Evolutionary conservation across 2,797 vertebrate species (phyloP).

Genomic region (Arnoldichthys spilopterus): DNA sequence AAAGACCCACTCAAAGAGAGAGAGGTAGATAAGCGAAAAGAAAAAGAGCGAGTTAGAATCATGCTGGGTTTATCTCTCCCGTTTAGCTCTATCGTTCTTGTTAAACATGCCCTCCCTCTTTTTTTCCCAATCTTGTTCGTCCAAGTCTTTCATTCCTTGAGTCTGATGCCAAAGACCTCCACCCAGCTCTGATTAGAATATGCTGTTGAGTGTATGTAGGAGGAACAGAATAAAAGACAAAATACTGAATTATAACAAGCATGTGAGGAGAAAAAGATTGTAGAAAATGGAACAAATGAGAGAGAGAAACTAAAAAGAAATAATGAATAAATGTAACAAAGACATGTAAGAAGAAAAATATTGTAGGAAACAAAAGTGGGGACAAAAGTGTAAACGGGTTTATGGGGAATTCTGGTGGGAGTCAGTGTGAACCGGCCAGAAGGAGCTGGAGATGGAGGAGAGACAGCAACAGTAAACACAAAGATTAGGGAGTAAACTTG

Average conservation of each 20-base stretch:
- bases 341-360: slow-evolving; percentile 18
- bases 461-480: slow-evolving; percentile 26
- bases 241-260: too few relatives aligned
- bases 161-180: slow-evolving; percentile 71
- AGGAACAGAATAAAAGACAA: slow-evolving; percentile 50
- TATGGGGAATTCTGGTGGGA: slow-evolving; percentile 5
- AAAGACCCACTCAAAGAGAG: not conserved
- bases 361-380: slow-evolving; percentile 53
- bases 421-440: slow-evolving; percentile 10
- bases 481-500: slow-evolving; percentile 29
- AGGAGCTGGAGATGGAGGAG: slow-evolving; percentile 1
- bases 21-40: slow-evolving; percentile 7
- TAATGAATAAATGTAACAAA: too few relatives aligned
- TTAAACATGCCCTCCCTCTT: slow-evolving; percentile 28
- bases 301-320: too few relatives aligned
- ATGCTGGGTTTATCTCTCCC: not conserved
- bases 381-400: slow-evolving; percentile 50
- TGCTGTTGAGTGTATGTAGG: not conserved
- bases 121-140: slow-evolving; percentile 49
- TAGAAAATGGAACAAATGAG: too few relatives aligned
- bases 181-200: slow-evolving; percentile 72
- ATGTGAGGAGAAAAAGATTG: too few relatives aligned
- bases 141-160: slow-evolving; percentile 62
- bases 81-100: not conserved
- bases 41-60: not conserved